phyloP scores from a whole-genome alignment of 2,113 vertebrate genomes.

The Smithornis capensis region DNA sequence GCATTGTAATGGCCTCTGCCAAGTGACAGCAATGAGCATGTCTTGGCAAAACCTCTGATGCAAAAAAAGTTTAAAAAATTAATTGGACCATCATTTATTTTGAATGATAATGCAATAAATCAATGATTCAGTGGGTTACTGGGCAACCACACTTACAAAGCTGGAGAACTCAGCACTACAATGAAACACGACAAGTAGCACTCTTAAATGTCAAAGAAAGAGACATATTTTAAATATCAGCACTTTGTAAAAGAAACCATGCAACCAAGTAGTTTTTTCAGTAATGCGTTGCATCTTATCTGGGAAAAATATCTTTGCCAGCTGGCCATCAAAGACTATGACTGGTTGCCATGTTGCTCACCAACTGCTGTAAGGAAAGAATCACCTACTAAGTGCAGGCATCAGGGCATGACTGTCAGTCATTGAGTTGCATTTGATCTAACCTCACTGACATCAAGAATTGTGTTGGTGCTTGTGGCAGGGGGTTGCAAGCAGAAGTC shows the following conservation, averaged over 20 bases:
- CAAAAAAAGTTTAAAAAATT: conserved; percentile 40
- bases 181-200: neutral
- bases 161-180: neutral
- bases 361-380: neutral
- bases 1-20: neutral
- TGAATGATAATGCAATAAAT: conserved; percentile 47
- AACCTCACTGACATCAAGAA: neutral
- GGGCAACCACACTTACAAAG: neutral
- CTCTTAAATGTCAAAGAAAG: neutral
- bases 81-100: conserved; percentile 27
- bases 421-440: neutral
- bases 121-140: conserved; percentile 27
- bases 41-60: conserved; percentile 50
- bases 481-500: neutral
- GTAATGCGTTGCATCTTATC: neutral
- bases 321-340: neutral
- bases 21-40: conserved; percentile 31
- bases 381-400: neutral
- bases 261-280: neutral
- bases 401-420: neutral
- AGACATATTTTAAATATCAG: neutral
- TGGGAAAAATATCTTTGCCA: neutral
- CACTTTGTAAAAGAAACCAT: neutral
- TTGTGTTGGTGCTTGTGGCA: neutral
- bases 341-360: neutral